phyloP scores from a whole-genome alignment of 2,113 vertebrate species.

The Alces alces region DNA sequence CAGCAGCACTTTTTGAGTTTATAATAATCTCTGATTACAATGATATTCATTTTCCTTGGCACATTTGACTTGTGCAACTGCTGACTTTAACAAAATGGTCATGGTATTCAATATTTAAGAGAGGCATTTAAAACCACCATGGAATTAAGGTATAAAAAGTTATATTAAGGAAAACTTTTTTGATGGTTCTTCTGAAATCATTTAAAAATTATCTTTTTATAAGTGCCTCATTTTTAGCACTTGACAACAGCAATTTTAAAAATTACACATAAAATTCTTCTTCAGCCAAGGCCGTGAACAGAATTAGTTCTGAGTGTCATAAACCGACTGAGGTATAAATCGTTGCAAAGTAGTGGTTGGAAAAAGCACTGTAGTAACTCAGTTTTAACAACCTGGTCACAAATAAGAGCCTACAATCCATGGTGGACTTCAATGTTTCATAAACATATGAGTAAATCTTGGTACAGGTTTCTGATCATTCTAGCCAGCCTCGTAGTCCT shows the following conservation, averaged over 20 bases:
- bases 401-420: slow-evolving; percentile 47
- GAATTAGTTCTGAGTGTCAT: slow-evolving; percentile 9
- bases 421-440: slow-evolving; percentile 37
- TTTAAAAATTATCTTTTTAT: slow-evolving; percentile 51
- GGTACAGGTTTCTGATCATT: slow-evolving; percentile 33
- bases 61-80: slow-evolving; percentile 6
- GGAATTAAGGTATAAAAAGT: background rate
- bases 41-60: slow-evolving; percentile 4
- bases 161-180: slow-evolving; percentile 17
- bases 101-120: background rate
- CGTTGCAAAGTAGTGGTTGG: slow-evolving; percentile 29
- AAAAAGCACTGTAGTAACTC: slow-evolving; percentile 53
- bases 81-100: slow-evolving; percentile 20
- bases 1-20: background rate
- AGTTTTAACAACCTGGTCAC: slow-evolving; percentile 38
- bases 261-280: slow-evolving; percentile 3
- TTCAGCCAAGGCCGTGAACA: slow-evolving; percentile 4
- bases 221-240: slow-evolving; percentile 29
- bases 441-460: slow-evolving; percentile 61
- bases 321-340: slow-evolving; percentile 42
- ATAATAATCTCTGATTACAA: slow-evolving; percentile 15
- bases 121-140: background rate
- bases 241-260: slow-evolving; percentile 12
- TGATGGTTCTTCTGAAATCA: slow-evolving; percentile 12
- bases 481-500: background rate